Evolutionary conservation across 2,113 vertebrate species (phyloP), one percentile per base, ranked within the genome.

Genomic region (Catharus fuscescens): DNA sequence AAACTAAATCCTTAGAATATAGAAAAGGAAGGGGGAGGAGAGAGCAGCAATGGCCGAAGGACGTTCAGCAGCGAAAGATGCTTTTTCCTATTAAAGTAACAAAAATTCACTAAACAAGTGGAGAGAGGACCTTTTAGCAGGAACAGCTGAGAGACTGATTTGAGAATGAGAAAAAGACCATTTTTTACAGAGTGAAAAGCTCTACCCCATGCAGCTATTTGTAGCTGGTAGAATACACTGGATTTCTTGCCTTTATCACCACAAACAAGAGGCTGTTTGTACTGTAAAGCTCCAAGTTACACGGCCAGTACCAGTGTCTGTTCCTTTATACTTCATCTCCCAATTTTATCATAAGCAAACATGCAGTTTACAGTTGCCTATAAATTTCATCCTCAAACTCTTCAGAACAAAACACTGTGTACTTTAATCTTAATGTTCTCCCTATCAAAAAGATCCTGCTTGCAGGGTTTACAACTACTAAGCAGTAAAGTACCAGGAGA

Each of bases 281-380:
- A 89, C 91, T 79, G 92, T 78, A 92, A 96, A 95, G 89, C 86
- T 95, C 61, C 45, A 32, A 92, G 86, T 88, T 96, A 94, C 83
- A 91, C 1, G 5, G 89, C 70, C 91, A 89, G 78, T 74, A 85
- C 79, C 79, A 81, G 34, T 78, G 88, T 83, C 95, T 95, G 93
- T 88, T 95, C 92, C 73, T 96, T 94, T 94, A 95, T 92, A 89
- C 77, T 85, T 77, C 91, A 93, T 89, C 93, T 95, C 90, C 93
- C 86, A 97, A 70, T 92, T 95, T 96, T 96, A 97, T 96, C 96
- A 92, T 96, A 94, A 94, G 91, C 83, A 95, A 88, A 90, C 93
- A 97, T 60, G 91, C 90, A 95, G 93, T 95, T 96, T 95, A 95
- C 31, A 10, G 93, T 88, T 95, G 93, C 86, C 93, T 91, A 92